A percentile compares a stretch with the other conserved stretches of the same genome.
Evolutionary conservation across 2,797 vertebrate species (phyloP).

Genomic region (Schizopygopsis pylzovi): DNA sequence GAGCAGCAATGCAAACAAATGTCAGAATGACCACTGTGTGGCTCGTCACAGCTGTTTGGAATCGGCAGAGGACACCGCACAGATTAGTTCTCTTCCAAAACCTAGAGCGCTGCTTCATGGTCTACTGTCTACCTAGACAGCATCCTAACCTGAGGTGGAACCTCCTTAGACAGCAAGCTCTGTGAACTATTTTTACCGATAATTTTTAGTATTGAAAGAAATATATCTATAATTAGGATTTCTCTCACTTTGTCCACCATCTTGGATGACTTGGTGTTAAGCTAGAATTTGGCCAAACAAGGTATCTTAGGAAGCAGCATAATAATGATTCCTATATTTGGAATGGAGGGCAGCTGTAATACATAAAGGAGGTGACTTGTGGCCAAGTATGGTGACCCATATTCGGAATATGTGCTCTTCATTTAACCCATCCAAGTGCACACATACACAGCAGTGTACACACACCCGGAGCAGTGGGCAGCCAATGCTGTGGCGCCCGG

Average conservation of each 20-base stretch:
- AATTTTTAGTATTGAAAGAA: neutral
- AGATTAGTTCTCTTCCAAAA: neutral
- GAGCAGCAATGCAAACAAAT: conserved; percentile 25
- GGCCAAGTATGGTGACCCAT: too few species aligned
- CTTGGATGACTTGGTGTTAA: neutral
- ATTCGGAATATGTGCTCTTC: too few species aligned
- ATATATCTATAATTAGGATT: neutral
- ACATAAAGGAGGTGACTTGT: too few species aligned
- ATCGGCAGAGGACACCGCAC: neutral
- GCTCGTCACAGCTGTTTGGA: too few species aligned
- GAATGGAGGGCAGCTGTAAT: neutral
- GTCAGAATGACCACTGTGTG: conserved; percentile 33
- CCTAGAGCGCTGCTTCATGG: neutral
- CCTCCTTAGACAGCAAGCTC: neutral
- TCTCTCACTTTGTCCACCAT: neutral
- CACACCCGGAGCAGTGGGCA: too few species aligned
- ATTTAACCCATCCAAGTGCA: too few species aligned
- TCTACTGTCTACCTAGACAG: neutral
- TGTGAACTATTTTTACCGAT: neutral
- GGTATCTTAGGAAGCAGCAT: neutral
- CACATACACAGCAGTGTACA: too few species aligned
- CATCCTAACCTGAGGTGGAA: neutral
- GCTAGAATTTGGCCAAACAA: neutral
- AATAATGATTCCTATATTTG: neutral
- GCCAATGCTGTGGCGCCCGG: too few species aligned